Conservation (phyloP, 2,797 vertebrate genomes). For the Geotrypetes seraphini region DNA sequence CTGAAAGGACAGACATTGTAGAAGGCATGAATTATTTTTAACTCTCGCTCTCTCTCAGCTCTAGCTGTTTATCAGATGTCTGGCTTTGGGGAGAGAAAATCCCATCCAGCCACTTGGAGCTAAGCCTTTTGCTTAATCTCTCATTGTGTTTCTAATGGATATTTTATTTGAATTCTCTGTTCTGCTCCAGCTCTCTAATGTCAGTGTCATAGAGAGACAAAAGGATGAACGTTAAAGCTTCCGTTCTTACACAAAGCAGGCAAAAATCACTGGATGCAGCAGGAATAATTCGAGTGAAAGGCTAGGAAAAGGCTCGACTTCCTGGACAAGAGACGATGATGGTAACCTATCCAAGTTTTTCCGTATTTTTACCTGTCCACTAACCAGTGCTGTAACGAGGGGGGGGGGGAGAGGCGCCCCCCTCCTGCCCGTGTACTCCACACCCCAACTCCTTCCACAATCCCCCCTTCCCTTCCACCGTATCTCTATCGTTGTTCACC, state of each 20-base stretch:
- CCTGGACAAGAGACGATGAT: background rate
- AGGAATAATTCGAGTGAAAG: background rate
- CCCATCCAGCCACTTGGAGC: background rate
- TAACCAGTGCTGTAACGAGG: no score
- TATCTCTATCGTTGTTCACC: no score
- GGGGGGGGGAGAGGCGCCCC: no score
- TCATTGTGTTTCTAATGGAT: conserved; percentile 1
- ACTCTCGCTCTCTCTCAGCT: conserved; percentile 14
- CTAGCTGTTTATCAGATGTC: conserved; percentile 27
- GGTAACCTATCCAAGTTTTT: no score
- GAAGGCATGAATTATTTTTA: conserved; percentile 4
- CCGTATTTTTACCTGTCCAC: no score
- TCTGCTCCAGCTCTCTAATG: no score
- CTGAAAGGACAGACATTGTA: conserved; percentile 15
- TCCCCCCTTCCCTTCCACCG: no score
- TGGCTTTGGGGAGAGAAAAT: no score
- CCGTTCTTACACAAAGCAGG: conserved; percentile 17
- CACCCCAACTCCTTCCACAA: no score
- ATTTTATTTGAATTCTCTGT: conserved; percentile 18
- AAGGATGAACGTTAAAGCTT: conserved; percentile 6
- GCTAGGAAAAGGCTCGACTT: background rate
- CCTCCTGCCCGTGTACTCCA: no score
- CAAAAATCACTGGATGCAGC: background rate
- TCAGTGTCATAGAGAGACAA: conserved; percentile 6
- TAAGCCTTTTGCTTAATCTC: background rate